These are phyloP conservation scores for Eupithecia tripunctaria DNA, from an alignment of 2,888 invertebrate species.

Conservation along the genomic window DNA sequence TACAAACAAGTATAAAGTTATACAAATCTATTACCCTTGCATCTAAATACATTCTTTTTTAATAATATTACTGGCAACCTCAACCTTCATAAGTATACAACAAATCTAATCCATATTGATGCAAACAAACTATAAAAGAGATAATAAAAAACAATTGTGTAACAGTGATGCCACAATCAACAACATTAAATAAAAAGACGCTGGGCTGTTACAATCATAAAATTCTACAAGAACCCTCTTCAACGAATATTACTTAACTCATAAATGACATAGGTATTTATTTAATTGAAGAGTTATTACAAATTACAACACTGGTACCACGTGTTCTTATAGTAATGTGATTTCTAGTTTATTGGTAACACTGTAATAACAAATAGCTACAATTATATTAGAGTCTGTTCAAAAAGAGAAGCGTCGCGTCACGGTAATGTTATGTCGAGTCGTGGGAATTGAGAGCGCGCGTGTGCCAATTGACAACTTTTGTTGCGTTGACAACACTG, in stretches of 20 bases:
- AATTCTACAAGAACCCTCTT: background rate
- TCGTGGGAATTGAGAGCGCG: too few species aligned
- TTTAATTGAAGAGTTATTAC: too few species aligned
- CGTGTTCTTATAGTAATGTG: background rate
- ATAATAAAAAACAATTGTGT: background rate
- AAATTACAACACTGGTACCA: too few species aligned
- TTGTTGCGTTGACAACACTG: too few species aligned
- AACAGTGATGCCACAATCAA: conserved; percentile 32
- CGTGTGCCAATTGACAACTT: too few species aligned
- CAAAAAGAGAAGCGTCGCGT: too few species aligned
- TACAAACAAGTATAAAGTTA: conserved; percentile 31
- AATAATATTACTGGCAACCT: conserved; percentile 15
- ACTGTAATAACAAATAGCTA: background rate
- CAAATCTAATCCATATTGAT: conserved; percentile 1
- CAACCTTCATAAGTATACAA: conserved; percentile 22
- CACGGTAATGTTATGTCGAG: too few species aligned
- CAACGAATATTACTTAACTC: too few species aligned
- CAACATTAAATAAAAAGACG: conserved; percentile 22
- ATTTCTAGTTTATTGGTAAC: background rate
- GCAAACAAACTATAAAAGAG: background rate
- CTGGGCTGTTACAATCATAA: background rate
- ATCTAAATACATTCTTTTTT: conserved; percentile 24
- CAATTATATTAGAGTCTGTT: background rate
- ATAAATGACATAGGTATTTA: too few species aligned
- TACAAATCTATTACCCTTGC: conserved; percentile 40